Percentiles rank a stretch among this genome's conserved stretches.
phyloP scores from a whole-genome alignment of 2,888 invertebrate genomes.

The Phortica okadai region DNA sequence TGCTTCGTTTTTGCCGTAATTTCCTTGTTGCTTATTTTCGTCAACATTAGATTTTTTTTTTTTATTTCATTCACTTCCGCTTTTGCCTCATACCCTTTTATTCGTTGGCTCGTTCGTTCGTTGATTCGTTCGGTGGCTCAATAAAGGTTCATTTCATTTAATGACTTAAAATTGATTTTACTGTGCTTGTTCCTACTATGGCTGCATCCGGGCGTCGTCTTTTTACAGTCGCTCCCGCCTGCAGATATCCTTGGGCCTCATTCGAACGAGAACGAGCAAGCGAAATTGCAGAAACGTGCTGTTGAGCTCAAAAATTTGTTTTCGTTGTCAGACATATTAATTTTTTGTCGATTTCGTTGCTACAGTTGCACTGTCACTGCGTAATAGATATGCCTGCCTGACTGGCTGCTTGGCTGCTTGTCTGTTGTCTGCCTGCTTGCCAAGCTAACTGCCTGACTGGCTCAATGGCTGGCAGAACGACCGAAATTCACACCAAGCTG shows the following conservation, averaged over 20 bases:
- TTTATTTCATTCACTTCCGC: not conserved
- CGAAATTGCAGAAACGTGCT: constrained; percentile 67
- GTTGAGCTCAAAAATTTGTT: constrained; percentile 37
- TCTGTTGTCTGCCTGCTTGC: no score
- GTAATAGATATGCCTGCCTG: constrained; percentile 55
- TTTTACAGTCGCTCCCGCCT: constrained; percentile 26
- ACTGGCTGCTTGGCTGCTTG: no score
- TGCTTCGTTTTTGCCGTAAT: constrained; percentile 1
- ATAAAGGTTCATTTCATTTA: constrained; percentile 72
- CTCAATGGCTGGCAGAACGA: not conserved
- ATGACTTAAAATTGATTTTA: constrained; percentile 73
- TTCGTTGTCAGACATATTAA: constrained; percentile 54
- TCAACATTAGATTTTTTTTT: constrained; percentile 11
- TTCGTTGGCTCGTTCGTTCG: not conserved
- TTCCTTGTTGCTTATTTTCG: constrained; percentile 44
- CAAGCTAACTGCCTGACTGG: no score
- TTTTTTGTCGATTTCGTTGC: constrained; percentile 66
- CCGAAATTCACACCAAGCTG: not conserved
- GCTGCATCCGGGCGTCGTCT: constrained; percentile 42
- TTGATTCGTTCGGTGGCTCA: constrained; percentile 42
- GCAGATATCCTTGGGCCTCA: constrained; percentile 43
- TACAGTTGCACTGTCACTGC: constrained; percentile 52
- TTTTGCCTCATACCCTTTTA: not conserved
- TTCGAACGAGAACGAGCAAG: constrained; percentile 47
- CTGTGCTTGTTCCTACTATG: constrained; percentile 45